phyloP scores from a whole-genome alignment of 2,888 invertebrate genomes.

The Phymatocera aterrima region DNA sequence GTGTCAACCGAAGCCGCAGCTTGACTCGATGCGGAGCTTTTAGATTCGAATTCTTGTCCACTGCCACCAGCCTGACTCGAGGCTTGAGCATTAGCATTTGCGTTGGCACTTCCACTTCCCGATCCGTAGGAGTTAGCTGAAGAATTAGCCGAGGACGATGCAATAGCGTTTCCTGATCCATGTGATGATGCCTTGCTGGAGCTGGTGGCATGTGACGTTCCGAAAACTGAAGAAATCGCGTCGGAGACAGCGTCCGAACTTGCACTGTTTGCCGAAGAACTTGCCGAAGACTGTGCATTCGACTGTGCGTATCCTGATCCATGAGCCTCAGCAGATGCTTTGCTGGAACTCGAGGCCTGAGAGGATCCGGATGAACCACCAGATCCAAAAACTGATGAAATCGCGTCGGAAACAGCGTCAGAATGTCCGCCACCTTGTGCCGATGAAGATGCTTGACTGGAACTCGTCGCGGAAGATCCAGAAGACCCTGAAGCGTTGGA shows the following conservation, averaged over 20 bases:
- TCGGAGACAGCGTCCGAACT: background rate
- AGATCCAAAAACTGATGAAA: constrained; percentile 17
- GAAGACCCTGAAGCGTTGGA: constrained; percentile 48
- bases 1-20: constrained; percentile 56
- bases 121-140: constrained; percentile 53
- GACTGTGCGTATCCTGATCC: constrained; percentile 58
- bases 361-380: background rate
- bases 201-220: constrained; percentile 9
- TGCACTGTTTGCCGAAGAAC: background rate
- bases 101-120: constrained; percentile 52
- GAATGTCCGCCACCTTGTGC: background rate
- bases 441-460: constrained; percentile 54
- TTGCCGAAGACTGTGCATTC: constrained; percentile 42
- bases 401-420: background rate
- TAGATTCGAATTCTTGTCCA: constrained; percentile 53
- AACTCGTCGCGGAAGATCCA: constrained; percentile 52
- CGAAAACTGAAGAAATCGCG: constrained; percentile 16
- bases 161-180: background rate
- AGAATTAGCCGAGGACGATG: constrained; percentile 6
- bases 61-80: constrained; percentile 49
- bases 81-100: constrained; percentile 55
- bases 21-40: constrained; percentile 58
- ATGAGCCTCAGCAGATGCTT: constrained; percentile 52
- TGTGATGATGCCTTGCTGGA: constrained; percentile 8
- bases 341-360: constrained; percentile 54